Evolutionary conservation across 2,113 vertebrate species (phyloP).

Genomic region (Hystrix brachyura): DNA sequence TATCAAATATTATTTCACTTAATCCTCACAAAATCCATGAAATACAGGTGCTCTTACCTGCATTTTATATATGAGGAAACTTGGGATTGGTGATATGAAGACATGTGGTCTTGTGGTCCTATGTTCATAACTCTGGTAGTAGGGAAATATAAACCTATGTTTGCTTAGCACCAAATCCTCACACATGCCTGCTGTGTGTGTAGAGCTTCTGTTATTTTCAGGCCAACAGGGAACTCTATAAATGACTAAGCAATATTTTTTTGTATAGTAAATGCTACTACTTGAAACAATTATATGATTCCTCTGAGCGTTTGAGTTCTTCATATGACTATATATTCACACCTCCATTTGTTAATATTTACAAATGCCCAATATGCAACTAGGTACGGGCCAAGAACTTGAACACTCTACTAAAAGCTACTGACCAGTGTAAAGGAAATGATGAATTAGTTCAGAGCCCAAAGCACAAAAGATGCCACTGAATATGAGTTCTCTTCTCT

Average conservation of each 20-base stretch:
- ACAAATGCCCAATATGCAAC: not conserved
- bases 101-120: not conserved
- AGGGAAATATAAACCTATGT: not conserved
- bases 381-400: not conserved
- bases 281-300: not conserved
- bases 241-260: not conserved
- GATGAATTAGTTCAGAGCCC: not conserved
- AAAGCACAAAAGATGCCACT: not conserved
- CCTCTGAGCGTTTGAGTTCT: not conserved
- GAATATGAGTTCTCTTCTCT: not conserved
- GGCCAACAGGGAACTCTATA: not conserved
- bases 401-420: not conserved
- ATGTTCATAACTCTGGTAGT: not conserved
- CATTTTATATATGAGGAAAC: not conserved
- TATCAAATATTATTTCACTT: slow-evolving; percentile 25
- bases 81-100: not conserved
- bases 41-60: not conserved
- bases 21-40: not conserved
- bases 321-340: not conserved
- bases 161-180: not conserved
- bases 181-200: not conserved
- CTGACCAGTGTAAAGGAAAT: slow-evolving; percentile 1
- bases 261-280: not conserved
- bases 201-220: not conserved
- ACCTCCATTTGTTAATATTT: slow-evolving; percentile 7